These are phyloP conservation scores for Synaphobranchus kaupii DNA, from an alignment of 2,797 vertebrate species.

Conservation along the genomic window DNA sequence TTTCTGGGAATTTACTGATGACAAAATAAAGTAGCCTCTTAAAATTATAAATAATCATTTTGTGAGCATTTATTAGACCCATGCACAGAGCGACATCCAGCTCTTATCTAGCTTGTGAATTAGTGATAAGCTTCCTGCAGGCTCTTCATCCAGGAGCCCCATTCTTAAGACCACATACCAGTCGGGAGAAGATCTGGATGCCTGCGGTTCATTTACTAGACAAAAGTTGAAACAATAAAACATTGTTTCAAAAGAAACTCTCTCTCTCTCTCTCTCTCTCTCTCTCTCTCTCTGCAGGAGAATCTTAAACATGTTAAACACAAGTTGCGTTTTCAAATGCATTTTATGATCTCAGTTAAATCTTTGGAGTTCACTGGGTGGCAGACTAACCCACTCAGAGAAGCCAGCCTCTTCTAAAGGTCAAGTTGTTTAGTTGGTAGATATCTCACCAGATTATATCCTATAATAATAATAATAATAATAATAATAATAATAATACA, in stretches of 20 bases:
- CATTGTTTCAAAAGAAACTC: too few relatives aligned
- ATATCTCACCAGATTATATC: neutral
- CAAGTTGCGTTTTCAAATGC: neutral
- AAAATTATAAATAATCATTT: neutral
- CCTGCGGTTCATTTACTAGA: neutral
- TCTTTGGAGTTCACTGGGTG: neutral
- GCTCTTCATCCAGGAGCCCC: neutral
- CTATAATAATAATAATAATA: too few relatives aligned
- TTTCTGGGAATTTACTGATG: neutral
- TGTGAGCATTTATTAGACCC: neutral
- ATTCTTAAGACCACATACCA: neutral
- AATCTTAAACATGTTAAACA: neutral
- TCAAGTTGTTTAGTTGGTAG: neutral
- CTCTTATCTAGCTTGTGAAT: neutral
- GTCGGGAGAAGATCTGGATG: neutral
- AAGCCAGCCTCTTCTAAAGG: neutral
- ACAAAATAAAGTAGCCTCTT: neutral
- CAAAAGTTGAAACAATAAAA: neutral
- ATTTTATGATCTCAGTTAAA: neutral
- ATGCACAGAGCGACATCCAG: neutral
- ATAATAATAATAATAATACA: neutral
- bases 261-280: neutral
- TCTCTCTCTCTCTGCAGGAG: neutral
- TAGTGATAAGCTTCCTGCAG: constrained; percentile 10
- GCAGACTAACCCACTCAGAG: neutral